Base-by-base conservation (phyloP, 2,113 vertebrate species). In the Cisticola juncidis region DNA sequence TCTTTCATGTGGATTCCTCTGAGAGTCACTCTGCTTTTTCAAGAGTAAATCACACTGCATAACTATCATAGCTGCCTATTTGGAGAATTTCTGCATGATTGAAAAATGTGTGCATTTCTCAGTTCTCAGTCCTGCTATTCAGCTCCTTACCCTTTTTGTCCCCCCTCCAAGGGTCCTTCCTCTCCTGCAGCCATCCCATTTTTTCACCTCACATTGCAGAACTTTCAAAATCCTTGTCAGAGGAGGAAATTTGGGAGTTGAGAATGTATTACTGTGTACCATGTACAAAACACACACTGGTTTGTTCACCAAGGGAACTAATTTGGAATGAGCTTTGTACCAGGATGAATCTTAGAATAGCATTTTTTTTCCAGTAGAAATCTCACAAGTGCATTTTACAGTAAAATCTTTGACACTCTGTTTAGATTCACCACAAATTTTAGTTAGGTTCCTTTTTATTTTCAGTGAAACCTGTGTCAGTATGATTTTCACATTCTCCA, bases 1-100 rank as follows among this genome's bases (percentile, higher is more conserved):
- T 84, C 84, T 94, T 97, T 85, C 89, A 89, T 28, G 31, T 76
- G 57, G 15, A 81, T 78, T 81, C 77, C 81, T 87, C 78, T 87
- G 89, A 92, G 78, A 91, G 62, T 80, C 9, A 2, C 24, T 92
- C 71, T 84, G 36, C 53, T 89, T 95, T 94, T 94, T 79, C 57
- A 84, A 74, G 78, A 94, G 54, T 65, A 92, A 94, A 77, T 92
- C 82, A 79, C 29, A 57, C n/a, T 88, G 57, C 58, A 72, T 87
- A 87, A 87, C 5, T 3, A 91, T 92, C 28, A 22, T 61, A 92
- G 57, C n/a, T 74, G 25, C 51, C 83, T 86, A n/a, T 79, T 62
- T 91, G 36, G 29, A 91, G 62, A 79, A 87, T 79, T 96, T 89
- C 86, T 89, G 38, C 35, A 69, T 1, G 1, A 70, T 6, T 76